Conservation (phyloP, 2,888 invertebrate genomes). For the Clistopyga incitator region DNA sequence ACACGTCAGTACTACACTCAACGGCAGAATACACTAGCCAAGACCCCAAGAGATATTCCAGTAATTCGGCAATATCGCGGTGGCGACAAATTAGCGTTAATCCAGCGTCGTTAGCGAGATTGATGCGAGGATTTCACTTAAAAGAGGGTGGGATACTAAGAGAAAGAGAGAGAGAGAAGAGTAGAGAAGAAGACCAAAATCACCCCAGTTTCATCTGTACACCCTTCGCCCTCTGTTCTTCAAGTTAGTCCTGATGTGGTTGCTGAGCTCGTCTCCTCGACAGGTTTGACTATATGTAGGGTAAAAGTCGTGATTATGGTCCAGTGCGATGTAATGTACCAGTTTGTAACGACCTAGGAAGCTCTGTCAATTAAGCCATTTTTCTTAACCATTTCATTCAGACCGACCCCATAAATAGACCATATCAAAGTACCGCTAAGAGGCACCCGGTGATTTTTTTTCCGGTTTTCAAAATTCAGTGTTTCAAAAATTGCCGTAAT, state of each 20-base stretch:
- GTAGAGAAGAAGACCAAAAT: slow-evolving; percentile 53
- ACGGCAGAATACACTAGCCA: slow-evolving; percentile 12
- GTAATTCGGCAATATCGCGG: slow-evolving; percentile 82
- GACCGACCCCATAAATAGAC: too few species aligned
- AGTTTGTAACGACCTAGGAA: too few species aligned
- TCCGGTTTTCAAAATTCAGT: too few species aligned
- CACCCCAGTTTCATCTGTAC: slow-evolving; percentile 52
- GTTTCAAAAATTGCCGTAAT: too few species aligned
- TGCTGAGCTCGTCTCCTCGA: slow-evolving; percentile 51
- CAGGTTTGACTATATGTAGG: slow-evolving; percentile 39
- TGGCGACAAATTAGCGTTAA: slow-evolving; percentile 83
- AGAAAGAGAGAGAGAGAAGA: slow-evolving; percentile 24
- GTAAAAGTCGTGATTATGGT: not conserved
- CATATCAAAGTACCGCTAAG: too few species aligned
- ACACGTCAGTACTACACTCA: not conserved
- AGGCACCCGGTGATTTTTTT: too few species aligned
- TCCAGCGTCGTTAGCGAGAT: slow-evolving; percentile 82
- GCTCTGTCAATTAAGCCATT: too few species aligned
- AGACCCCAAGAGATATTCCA: slow-evolving; percentile 75
- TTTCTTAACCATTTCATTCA: too few species aligned
- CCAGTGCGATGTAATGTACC: too few species aligned
- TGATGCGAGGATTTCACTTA: slow-evolving; percentile 82
- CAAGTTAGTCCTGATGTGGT: slow-evolving; percentile 37
- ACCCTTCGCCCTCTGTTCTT: slow-evolving; percentile 23
- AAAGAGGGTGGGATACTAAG: slow-evolving; percentile 70